phyloP scores from a whole-genome alignment of 92 coral and sea anemone genomes.

The Siderastrea radians region DNA sequence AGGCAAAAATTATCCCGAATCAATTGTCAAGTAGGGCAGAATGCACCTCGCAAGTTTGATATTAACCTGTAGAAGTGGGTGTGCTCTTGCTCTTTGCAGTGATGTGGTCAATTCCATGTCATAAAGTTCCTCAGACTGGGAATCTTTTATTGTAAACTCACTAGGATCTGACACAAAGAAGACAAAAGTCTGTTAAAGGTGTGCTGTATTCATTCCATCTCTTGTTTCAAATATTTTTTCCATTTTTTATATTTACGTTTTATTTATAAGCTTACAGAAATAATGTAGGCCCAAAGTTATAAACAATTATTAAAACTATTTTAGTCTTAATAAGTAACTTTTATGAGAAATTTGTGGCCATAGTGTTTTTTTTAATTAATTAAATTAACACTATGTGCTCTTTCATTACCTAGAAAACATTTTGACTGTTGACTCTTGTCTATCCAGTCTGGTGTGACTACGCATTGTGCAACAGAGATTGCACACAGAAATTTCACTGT shows the following conservation, averaged over 20 bases:
- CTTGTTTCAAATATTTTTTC: no score
- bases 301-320: no score
- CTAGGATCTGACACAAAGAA: slow-evolving; percentile 69
- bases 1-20: neutral
- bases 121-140: slow-evolving; percentile 77
- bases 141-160: slow-evolving; percentile 74
- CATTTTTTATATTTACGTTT: no score
- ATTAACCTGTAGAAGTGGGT: slow-evolving; percentile 75
- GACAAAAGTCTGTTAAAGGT: neutral
- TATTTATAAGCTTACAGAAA: no score
- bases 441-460: slow-evolving; percentile 89
- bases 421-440: slow-evolving; percentile 74
- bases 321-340: no score
- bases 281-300: no score
- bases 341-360: no score
- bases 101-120: slow-evolving; percentile 80
- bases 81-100: slow-evolving; percentile 77
- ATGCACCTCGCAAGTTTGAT: neutral
- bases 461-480: slow-evolving; percentile 83
- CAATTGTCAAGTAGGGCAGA: neutral
- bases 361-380: no score
- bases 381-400: no score
- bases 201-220: no score
- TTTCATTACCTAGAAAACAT: slow-evolving; percentile 69
- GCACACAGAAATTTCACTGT: slow-evolving; percentile 95